These are phyloP conservation scores for Cephalotes varians DNA, from an alignment of 2,888 invertebrate genomes.

Conservation along the genomic window DNA sequence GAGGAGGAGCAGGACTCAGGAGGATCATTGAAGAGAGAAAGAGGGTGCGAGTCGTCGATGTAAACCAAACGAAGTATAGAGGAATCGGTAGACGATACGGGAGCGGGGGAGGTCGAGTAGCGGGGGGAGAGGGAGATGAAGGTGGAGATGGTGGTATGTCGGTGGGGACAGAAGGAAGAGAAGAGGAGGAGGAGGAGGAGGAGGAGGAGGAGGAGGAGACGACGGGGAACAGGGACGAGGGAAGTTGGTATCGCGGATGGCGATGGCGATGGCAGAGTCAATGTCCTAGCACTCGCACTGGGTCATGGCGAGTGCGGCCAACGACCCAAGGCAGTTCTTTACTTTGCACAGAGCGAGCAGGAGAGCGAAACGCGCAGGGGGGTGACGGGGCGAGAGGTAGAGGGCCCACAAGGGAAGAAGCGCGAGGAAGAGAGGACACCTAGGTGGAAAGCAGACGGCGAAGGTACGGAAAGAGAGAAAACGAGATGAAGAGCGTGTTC, in stretches of 20 bases:
- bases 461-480: slow-evolving; percentile 50
- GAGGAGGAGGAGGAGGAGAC: slow-evolving; percentile 56
- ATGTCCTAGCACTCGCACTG: slow-evolving; percentile 86
- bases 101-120: slow-evolving; percentile 79
- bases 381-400: slow-evolving; percentile 47
- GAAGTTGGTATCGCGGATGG: slow-evolving; percentile 85
- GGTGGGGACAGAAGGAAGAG: slow-evolving; percentile 64
- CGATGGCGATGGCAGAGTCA: slow-evolving; percentile 86
- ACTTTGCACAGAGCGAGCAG: slow-evolving; percentile 81
- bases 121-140: slow-evolving; percentile 32
- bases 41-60: slow-evolving; percentile 67
- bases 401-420: slow-evolving; percentile 51
- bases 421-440: slow-evolving; percentile 38
- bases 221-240: slow-evolving; percentile 69
- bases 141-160: slow-evolving; percentile 62
- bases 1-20: slow-evolving; percentile 10
- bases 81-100: slow-evolving; percentile 81
- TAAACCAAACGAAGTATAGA: slow-evolving; percentile 78
- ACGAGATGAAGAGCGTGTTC: slow-evolving; percentile 68
- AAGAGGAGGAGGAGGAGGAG: slow-evolving; percentile 66
- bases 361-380: slow-evolving; percentile 53
- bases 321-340: slow-evolving; percentile 84
- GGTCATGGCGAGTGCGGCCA: slow-evolving; percentile 86
- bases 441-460: slow-evolving; percentile 46
- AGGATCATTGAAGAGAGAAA: slow-evolving; percentile 29